Conservation (phyloP, 1,140 invertebrate genomes). For the Akabosia matsudoensis region DNA sequence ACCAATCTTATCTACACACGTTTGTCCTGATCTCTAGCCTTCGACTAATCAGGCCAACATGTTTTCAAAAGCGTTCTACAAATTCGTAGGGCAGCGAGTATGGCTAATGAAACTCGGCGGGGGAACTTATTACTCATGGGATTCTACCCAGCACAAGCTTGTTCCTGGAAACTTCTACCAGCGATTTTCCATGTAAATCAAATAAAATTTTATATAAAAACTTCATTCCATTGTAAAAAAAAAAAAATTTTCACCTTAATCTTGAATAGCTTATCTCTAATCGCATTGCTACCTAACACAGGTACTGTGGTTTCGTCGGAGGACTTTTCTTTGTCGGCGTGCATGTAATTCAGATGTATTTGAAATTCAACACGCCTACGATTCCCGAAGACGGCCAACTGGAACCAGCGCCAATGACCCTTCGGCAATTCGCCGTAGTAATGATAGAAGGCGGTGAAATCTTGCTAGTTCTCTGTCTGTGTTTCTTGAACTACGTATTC, state of each 20-base stretch:
- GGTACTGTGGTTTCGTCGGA: background rate
- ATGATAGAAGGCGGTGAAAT: background rate
- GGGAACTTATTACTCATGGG: background rate
- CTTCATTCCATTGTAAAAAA: too few relatives aligned
- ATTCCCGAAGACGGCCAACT: background rate
- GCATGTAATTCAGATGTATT: background rate
- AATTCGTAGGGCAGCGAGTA: background rate
- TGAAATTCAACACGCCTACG: background rate
- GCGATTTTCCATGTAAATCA: too few relatives aligned
- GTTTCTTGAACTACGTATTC: background rate
- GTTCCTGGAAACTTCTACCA: background rate
- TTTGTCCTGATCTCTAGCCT: too few relatives aligned
- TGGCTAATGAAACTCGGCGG: background rate
- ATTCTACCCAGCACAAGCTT: background rate
- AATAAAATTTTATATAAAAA: too few relatives aligned
- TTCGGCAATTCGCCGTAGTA: background rate
- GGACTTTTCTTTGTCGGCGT: background rate
- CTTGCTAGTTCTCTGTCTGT: background rate
- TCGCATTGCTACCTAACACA: too few relatives aligned
- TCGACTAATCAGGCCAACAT: too few relatives aligned
- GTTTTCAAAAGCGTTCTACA: background rate
- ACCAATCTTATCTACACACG: too few relatives aligned
- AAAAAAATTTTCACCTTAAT: too few relatives aligned
- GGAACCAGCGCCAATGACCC: background rate
- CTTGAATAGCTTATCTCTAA: too few relatives aligned